phyloP scores from a whole-genome alignment of 2,797 vertebrate species.

The Eulemur albifrons region DNA sequence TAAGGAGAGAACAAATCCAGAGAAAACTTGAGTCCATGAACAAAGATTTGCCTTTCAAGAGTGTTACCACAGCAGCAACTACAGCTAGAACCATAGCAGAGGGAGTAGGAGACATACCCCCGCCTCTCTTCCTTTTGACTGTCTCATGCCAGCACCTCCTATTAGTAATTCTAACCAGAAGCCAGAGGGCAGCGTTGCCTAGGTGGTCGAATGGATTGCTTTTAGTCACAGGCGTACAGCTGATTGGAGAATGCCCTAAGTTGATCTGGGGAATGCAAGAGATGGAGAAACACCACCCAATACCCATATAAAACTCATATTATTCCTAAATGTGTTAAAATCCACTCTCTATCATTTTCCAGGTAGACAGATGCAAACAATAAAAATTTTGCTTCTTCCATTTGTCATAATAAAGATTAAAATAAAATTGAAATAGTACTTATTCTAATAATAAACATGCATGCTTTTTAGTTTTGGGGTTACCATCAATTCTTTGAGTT shows the following conservation, averaged over 20 bases:
- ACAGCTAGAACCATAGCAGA: neutral
- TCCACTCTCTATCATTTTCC: neutral
- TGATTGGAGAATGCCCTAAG: neutral
- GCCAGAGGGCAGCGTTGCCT: neutral
- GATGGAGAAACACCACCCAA: neutral
- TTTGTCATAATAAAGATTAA: neutral
- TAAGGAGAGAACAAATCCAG: neutral
- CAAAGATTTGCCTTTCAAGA: neutral
- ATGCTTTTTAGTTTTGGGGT: neutral
- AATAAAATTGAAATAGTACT: neutral
- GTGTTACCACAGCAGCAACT: neutral
- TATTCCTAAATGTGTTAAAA: neutral
- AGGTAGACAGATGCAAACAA: neutral
- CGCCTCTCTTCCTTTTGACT: neutral
- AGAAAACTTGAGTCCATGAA: neutral
- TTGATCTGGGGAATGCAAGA: neutral
- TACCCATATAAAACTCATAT: neutral
- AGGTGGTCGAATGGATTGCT: accelerated
- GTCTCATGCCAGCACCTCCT: neutral
- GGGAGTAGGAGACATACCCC: accelerated
- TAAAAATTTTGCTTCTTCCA: neutral
- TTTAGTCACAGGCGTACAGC: neutral
- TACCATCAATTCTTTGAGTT: neutral
- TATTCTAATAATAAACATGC: neutral
- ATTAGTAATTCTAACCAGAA: neutral